Conservation (phyloP, 2,797 vertebrate species). For the Phrynocephalus vlangalii region DNA sequence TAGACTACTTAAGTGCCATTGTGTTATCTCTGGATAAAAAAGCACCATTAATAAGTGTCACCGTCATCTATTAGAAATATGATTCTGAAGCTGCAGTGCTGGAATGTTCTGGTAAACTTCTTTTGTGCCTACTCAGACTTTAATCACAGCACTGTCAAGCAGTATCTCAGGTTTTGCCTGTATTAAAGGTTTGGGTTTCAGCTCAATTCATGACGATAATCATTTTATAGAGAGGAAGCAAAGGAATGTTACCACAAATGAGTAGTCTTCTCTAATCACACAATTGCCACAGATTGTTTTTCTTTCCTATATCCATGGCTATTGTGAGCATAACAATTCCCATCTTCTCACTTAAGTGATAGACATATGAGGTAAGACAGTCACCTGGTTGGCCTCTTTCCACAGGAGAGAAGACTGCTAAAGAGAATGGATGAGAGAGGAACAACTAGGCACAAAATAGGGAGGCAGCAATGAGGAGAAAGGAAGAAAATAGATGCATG, state of each 20-base stretch:
- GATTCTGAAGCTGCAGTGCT: slow-evolving; percentile 60
- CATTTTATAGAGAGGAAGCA: background rate
- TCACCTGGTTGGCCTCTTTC: background rate
- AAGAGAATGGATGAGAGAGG: background rate
- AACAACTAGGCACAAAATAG: background rate
- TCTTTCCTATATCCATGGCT: slow-evolving; percentile 34
- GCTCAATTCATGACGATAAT: slow-evolving; percentile 53
- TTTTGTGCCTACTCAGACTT: slow-evolving; percentile 61
- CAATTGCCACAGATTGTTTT: slow-evolving; percentile 23
- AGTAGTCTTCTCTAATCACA: slow-evolving; percentile 25
- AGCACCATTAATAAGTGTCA: slow-evolving; percentile 60
- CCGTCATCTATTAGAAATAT: slow-evolving; percentile 70
- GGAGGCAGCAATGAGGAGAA: background rate
- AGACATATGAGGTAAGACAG: background rate
- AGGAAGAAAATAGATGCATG: background rate
- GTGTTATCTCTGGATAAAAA: slow-evolving; percentile 64
- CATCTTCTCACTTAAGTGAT: slow-evolving; percentile 21
- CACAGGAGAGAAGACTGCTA: background rate
- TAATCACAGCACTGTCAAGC: slow-evolving; percentile 58
- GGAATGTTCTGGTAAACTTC: slow-evolving; percentile 52
- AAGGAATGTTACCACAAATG: slow-evolving; percentile 55
- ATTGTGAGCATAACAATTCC: background rate
- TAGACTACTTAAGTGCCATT: slow-evolving; percentile 41
- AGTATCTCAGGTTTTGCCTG: slow-evolving; percentile 18
- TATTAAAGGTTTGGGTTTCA: slow-evolving; percentile 69